Percentiles rank a stretch among this genome's conserved stretches.
Conservation (phyloP, 2,797 vertebrate genomes). For the Tamandua tetradactyla region DNA sequence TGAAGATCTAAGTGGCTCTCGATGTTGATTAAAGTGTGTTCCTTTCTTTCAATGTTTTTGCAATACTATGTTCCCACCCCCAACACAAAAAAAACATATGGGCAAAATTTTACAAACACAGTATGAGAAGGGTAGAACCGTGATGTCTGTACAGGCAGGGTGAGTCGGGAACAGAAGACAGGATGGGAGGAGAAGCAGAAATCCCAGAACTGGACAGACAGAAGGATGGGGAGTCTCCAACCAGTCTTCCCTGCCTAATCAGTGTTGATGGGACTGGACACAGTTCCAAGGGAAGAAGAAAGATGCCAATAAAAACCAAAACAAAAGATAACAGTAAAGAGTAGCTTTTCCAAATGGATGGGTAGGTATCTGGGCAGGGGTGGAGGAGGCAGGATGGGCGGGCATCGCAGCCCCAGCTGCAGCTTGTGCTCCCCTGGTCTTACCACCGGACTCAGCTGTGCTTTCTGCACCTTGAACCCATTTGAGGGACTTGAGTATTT, state of each 20-base stretch:
- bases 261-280: slow-evolving; percentile 59
- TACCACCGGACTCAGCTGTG: neutral
- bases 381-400: neutral
- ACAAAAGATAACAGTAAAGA: slow-evolving; percentile 21
- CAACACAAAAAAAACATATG: neutral
- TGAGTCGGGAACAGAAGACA: slow-evolving; percentile 8
- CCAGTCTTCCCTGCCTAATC: neutral
- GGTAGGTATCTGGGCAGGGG: neutral
- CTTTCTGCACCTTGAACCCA: slow-evolving; percentile 11
- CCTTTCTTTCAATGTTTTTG: neutral
- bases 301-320: slow-evolving; percentile 3
- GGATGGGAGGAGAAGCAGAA: neutral
- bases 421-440: neutral
- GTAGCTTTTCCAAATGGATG: slow-evolving; percentile 45
- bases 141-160: neutral
- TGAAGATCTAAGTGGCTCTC: neutral
- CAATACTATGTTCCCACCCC: neutral
- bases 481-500: neutral
- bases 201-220: neutral
- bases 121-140: neutral
- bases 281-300: slow-evolving; percentile 60
- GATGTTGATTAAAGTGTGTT: neutral
- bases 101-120: neutral
- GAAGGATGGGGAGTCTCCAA: neutral
- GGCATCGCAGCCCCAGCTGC: neutral